These are phyloP conservation scores for Zootermopsis nevadensis DNA, from an alignment of 2,888 invertebrate genomes.

Conservation along the genomic window DNA sequence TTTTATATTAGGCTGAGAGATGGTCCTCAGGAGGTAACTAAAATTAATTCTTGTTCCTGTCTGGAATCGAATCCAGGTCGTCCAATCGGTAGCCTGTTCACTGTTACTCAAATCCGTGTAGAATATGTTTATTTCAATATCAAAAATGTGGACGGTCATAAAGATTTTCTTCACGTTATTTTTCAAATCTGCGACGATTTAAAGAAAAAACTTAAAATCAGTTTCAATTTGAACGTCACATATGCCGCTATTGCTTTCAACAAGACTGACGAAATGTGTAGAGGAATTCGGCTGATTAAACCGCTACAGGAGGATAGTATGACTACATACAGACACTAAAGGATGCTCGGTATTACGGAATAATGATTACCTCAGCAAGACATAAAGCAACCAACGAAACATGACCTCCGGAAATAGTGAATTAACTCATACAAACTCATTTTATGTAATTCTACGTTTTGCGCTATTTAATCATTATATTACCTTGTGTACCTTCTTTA, in stretches of 20 bases:
- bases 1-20: too few relatives aligned
- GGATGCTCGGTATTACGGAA: not conserved
- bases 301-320: not conserved
- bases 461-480: not conserved
- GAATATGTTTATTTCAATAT: too few relatives aligned
- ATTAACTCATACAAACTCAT: slow-evolving; percentile 19
- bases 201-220: too few relatives aligned
- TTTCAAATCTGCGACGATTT: too few relatives aligned
- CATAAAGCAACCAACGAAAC: too few relatives aligned
- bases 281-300: not conserved
- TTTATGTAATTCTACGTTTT: slow-evolving; percentile 19
- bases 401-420: slow-evolving; percentile 8
- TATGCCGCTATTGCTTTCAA: not conserved
- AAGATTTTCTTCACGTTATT: too few relatives aligned
- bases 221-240: not conserved
- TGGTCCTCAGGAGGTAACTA: too few relatives aligned
- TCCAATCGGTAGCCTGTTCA: too few relatives aligned
- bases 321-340: not conserved
- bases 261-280: not conserved
- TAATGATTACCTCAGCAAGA: not conserved
- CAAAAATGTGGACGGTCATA: too few relatives aligned
- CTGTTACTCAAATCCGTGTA: too few relatives aligned
- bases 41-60: too few relatives aligned
- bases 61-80: too few relatives aligned
- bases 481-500: slow-evolving; percentile 2